Evolutionary conservation across 2,113 vertebrate genomes (phyloP).

Genomic region (Telmatochromis sp.): DNA sequence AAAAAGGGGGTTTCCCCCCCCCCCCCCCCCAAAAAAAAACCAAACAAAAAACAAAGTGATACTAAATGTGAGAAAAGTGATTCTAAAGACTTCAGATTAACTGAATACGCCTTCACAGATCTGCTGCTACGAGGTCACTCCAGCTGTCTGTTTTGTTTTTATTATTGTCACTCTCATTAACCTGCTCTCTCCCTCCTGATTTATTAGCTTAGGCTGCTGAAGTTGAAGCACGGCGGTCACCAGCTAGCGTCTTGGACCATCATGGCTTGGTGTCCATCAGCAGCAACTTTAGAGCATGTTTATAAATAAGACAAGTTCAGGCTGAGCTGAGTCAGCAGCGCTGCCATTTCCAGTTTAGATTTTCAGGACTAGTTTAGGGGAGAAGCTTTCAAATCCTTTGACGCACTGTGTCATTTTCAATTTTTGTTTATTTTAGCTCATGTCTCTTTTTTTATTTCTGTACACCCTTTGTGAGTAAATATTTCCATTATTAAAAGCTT

Average conservation of each 20-base stretch:
- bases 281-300: not conserved
- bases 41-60: not conserved
- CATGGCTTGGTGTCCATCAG: not conserved
- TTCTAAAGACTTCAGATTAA: not conserved
- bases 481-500: not conserved
- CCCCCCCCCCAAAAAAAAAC: not conserved
- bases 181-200: not conserved
- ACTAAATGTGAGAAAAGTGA: not conserved
- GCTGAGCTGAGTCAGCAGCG: not conserved
- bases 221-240: rapidly evolving
- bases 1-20: too few relatives aligned
- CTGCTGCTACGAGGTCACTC: not conserved
- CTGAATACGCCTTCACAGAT: not conserved
- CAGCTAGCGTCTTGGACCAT: not conserved
- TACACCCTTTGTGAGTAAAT: not conserved
- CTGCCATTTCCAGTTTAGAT: not conserved
- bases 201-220: not conserved
- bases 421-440: not conserved
- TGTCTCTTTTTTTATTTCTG: not conserved
- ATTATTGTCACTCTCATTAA: not conserved
- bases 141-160: not conserved
- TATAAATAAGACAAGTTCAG: not conserved
- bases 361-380: not conserved
- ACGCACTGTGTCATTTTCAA: not conserved
- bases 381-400: not conserved